Evolutionary conservation across 2,888 invertebrate species (phyloP), one percentile per base, ranked within the genome.

Genomic region (Aphodius sticticus): DNA sequence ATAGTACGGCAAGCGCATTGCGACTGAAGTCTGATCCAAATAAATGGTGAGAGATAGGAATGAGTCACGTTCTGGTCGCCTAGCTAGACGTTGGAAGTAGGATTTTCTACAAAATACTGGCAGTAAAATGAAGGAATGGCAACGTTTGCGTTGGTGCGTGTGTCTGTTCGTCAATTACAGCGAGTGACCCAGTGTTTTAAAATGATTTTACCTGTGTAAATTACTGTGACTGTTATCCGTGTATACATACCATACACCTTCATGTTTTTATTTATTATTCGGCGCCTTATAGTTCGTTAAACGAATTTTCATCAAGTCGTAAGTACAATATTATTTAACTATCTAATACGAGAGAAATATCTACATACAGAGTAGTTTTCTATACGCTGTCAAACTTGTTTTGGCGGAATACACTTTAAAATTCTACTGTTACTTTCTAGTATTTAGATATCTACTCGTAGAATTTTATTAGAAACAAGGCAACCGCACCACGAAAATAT

Each of bases 1-100:
- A 85, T 81, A 84, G 81, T 81, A 82, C 36, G 16, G 36, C 36
- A 36, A 85, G 86, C 85, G 86, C 86, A 86, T 87, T 87, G 86
- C 86, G 86, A 87, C 86, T 85, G 53, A 53, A 53, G 53, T 74
- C 37, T 36, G 37, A 74, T 26, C 74, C 37, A 74, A 74, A 74
- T 74, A 74, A 36, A 74, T 37, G 74, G 74, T 37, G 74, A 35
- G 74, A 37, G 37, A 15, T 15, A 26, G 16, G 70, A 12, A 37
- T 74, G 74, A 74, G 36, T 74, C 74, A 74, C 36, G 36, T 36
- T 26, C 74, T 74, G 26, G 35, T n/a, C 26, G 74, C 74, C 37
- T 37, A 74, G 74, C 35, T 74, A 74, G 26, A 16, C 74, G 15
- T 26, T 36, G 9, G 74, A 74, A 15, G 74, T 16, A 74, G 75